Percentiles rank a stretch among this genome's conserved stretches.
These are phyloP conservation scores for Euura saliciscinereae DNA, from an alignment of 1,140 invertebrate genomes.

Conservation along the genomic window DNA sequence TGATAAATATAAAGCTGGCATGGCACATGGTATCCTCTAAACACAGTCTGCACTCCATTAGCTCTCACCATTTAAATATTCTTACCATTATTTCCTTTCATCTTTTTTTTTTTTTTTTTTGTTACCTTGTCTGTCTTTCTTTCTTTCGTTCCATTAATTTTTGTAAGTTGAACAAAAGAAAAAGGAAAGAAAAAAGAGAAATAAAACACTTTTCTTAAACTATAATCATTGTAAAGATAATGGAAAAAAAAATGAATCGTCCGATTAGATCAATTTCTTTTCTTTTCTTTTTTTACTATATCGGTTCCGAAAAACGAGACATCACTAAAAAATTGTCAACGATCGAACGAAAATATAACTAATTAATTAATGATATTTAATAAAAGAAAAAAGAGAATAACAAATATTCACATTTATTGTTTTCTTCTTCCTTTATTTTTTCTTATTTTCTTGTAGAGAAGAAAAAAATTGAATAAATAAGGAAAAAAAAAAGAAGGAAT, in stretches of 20 bases:
- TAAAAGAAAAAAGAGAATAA: no score
- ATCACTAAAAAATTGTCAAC: no score
- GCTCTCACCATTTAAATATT: slow-evolving; percentile 50
- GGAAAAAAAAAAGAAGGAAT: slow-evolving; percentile 9
- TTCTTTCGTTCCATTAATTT: no score
- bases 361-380: no score
- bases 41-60: slow-evolving; percentile 64
- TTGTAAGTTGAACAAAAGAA: slow-evolving; percentile 46
- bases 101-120: slow-evolving; percentile 28
- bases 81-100: slow-evolving; percentile 51
- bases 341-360: no score
- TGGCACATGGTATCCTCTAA: slow-evolving; percentile 61
- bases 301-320: no score
- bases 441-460: slow-evolving; percentile 20
- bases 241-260: no score
- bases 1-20: slow-evolving; percentile 55
- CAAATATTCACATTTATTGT: no score
- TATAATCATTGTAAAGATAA: no score
- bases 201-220: neutral
- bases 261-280: no score
- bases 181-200: slow-evolving; percentile 17
- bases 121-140: slow-evolving; percentile 26
- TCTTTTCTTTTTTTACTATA: no score
- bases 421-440: slow-evolving; percentile 13
- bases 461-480: no score